Conservation (phyloP, 2,797 vertebrate species). For the Coluber constrictor region DNA sequence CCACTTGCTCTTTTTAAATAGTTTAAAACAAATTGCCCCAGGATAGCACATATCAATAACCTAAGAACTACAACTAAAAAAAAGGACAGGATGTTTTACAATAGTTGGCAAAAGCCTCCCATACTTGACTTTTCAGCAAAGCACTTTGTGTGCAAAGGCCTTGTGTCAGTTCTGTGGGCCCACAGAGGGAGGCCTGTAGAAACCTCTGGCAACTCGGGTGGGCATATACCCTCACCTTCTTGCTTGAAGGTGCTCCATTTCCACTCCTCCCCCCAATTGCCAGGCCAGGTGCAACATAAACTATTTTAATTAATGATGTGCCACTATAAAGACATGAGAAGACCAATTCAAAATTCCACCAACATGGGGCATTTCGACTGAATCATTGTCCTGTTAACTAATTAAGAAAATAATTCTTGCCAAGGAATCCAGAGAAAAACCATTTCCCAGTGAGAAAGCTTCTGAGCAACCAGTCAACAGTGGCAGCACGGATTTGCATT, state of each 20-base stretch:
- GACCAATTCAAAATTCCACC: conserved; percentile 76
- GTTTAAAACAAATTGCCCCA: background rate
- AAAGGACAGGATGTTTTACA: background rate
- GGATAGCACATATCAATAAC: background rate
- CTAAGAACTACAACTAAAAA: background rate
- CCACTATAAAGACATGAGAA: conserved; percentile 75
- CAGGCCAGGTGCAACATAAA: conserved; percentile 71
- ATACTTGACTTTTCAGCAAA: background rate
- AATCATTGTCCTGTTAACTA: conserved; percentile 82
- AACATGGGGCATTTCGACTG: conserved; percentile 79
- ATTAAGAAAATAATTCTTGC: conserved; percentile 79
- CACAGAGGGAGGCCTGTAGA: background rate
- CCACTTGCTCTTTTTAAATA: background rate
- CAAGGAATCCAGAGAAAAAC: conserved; percentile 82
- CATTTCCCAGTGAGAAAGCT: conserved; percentile 81
- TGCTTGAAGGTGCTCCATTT: background rate
- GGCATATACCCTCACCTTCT: background rate
- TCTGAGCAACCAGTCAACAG: conserved; percentile 80
- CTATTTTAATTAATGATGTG: conserved; percentile 79
- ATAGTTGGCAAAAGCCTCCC: background rate
- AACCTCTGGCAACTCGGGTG: background rate
- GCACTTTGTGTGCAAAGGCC: background rate
- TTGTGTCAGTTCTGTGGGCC: background rate
- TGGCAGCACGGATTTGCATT: conserved; percentile 83
- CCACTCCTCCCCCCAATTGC: conserved; percentile 52